Conservation (phyloP, 2,888 invertebrate genomes). For the Drosophila leonis region DNA sequence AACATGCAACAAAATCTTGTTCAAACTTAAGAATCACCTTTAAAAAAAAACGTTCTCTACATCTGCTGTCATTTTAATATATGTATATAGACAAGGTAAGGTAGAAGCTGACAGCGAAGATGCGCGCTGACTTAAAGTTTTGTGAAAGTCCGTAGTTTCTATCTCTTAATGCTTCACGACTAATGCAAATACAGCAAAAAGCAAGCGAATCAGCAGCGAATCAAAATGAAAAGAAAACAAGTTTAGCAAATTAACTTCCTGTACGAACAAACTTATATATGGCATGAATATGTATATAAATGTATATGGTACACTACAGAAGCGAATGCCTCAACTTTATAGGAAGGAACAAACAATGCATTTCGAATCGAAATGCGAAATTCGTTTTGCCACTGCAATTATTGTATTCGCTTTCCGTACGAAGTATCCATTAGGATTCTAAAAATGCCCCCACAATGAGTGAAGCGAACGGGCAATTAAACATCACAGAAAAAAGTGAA, state of each 20-base stretch:
- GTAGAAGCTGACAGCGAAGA: slow-evolving; percentile 8
- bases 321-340: not conserved
- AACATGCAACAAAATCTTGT: not conserved
- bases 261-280: slow-evolving; percentile 26
- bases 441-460: slow-evolving; percentile 36
- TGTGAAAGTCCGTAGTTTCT: slow-evolving; percentile 39
- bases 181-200: slow-evolving; percentile 18
- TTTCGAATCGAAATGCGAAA: slow-evolving; percentile 37
- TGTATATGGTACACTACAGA: not conserved
- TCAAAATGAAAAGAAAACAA: slow-evolving; percentile 33
- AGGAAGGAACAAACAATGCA: slow-evolving; percentile 34
- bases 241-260: slow-evolving; percentile 58
- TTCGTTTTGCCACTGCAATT: slow-evolving; percentile 20
- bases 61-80: not conserved
- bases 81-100: not conserved
- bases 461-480: slow-evolving; percentile 34
- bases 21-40: not conserved
- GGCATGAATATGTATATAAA: slow-evolving; percentile 4
- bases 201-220: slow-evolving; percentile 18
- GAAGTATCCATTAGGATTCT: slow-evolving; percentile 45
- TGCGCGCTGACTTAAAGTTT: slow-evolving; percentile 3
- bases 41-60: not conserved
- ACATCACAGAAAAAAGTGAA: slow-evolving; percentile 31
- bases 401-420: slow-evolving; percentile 17
- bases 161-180: slow-evolving; percentile 5